Evolutionary conservation across 1,140 invertebrate genomes (phyloP), one percentile per base, ranked within the genome.

Genomic region (Trinorchestia longiramus): DNA sequence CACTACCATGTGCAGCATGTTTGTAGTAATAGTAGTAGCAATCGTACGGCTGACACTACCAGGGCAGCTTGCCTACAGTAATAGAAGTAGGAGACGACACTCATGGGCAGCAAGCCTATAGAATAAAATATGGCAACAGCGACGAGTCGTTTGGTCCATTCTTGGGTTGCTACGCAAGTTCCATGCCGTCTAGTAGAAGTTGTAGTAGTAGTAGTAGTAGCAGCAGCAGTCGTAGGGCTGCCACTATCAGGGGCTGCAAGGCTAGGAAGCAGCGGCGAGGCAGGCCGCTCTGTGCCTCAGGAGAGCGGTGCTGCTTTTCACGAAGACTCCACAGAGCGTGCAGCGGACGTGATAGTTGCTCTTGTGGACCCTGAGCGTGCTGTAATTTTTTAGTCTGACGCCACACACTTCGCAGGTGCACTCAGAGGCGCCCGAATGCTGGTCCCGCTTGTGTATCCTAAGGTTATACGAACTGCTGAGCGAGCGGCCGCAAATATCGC

Each of bases 401-500:
- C 96, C 96, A 96, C 96, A 96, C 90, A 96, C 88, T 43, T 96
- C 96, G 92, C 96, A 96, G 42, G 95, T 96, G 87, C 96, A 96
- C 95, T 95, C 96, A 87, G 96, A 96, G 44, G 96, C 96, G 91
- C 96, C 96, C 43, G 96, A 96, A 95, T 98, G 98, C 97, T 98
- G 98, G 98, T 98, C 98, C 98, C 98, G 98, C 97, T 98, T 98
- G 97, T 98, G 98, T 97, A 98, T 98, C 98, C 98, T 98, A 97
- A 98, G 98, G 97, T 98, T 98, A 97, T 98, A 98, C 97, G 98
- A 97, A 96, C 98, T 98, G 97, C 98, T 98, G 97, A 98, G 98
- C 97, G 98, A 98, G 98, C 98, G 98, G 98, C 98, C 98, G 98
- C 98, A 98, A 97, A 98, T 98, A 98, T 98, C 98, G 98, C 98